Conservation (phyloP, 2,797 vertebrate genomes). For the Cynodonichthys magdalenae region DNA sequence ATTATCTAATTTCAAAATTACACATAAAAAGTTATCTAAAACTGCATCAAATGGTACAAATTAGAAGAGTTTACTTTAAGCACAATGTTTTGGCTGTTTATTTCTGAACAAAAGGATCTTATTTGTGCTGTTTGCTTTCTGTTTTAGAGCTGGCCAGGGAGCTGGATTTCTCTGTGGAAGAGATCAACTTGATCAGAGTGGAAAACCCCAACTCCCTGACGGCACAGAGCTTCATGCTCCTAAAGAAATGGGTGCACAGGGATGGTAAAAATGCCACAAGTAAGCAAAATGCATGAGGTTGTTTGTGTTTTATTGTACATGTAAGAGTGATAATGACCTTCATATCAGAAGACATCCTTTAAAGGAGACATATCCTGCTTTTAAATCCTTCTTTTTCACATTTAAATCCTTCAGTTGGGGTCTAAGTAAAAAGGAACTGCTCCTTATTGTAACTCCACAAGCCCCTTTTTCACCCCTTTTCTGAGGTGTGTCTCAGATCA, state of each 20-base stretch:
- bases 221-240: constrained; percentile 98
- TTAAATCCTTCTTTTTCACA: too few relatives aligned
- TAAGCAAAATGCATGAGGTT: constrained; percentile 76
- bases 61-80: background rate
- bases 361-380: background rate
- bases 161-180: constrained; percentile 98
- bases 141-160: constrained; percentile 97
- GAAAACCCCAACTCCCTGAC: constrained; percentile 99
- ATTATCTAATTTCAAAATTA: too few relatives aligned
- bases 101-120: background rate
- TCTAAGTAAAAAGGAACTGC: too few relatives aligned
- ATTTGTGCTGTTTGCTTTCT: background rate
- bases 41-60: too few relatives aligned
- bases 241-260: constrained; percentile 99
- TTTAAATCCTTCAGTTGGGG: too few relatives aligned
- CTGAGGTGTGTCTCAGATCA: too few relatives aligned
- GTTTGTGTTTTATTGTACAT: background rate
- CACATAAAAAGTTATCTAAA: too few relatives aligned
- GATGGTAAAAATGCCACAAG: constrained; percentile 99
- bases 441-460: too few relatives aligned
- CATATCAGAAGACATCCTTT: constrained; percentile 1
- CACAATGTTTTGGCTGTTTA: background rate
- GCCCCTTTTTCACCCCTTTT: too few relatives aligned
- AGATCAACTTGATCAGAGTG: constrained; percentile 98
- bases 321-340: background rate